These are phyloP conservation scores for Danio aesculapii DNA, from an alignment of 2,797 vertebrate species.

Conservation along the genomic window DNA sequence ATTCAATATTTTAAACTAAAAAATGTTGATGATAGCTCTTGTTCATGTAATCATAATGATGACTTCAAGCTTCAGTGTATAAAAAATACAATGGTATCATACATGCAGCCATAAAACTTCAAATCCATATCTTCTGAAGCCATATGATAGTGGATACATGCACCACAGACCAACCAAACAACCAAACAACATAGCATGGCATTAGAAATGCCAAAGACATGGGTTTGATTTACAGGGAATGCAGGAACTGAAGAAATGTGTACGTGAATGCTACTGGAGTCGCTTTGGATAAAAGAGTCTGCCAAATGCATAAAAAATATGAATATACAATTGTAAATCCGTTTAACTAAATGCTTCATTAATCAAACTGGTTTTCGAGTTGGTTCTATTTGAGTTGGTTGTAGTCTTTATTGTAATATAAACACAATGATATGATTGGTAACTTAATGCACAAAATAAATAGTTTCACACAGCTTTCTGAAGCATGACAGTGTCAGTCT, in stretches of 20 bases:
- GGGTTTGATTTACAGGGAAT: no score
- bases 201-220: no score
- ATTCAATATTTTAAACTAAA: neutral
- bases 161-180: no score
- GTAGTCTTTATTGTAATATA: neutral
- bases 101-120: no score
- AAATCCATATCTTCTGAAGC: neutral
- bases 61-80: neutral
- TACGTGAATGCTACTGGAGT: no score
- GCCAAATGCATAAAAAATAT: no score
- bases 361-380: neutral
- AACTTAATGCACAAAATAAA: conserved; percentile 1
- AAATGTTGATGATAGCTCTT: neutral
- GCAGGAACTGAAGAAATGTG: no score
- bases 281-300: no score
- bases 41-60: neutral
- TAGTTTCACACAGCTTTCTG: neutral
- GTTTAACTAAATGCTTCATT: neutral
- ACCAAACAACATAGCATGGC: no score
- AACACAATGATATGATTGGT: neutral
- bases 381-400: no score
- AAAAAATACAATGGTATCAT: neutral
- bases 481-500: neutral
- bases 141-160: neutral
- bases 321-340: neutral